Evolutionary conservation across 2,113 vertebrate species (phyloP).

Genomic region (Micromys minutus): DNA sequence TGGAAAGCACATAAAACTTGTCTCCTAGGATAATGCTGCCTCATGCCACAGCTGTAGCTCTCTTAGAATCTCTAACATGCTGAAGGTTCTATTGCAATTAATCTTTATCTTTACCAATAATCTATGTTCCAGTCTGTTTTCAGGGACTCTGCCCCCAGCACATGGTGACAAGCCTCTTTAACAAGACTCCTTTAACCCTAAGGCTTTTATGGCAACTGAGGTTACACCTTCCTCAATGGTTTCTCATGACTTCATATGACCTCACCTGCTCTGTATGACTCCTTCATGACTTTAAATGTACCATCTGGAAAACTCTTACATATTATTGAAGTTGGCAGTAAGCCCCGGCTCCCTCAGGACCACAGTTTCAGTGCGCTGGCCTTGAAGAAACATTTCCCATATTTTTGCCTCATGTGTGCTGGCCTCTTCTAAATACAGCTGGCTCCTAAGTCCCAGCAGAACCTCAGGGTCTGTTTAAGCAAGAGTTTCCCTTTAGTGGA

Average conservation of each 20-base stretch:
- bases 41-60: neutral
- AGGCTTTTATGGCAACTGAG: neutral
- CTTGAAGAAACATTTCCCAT: neutral
- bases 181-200: neutral
- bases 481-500: neutral
- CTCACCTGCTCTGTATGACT: neutral
- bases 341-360: neutral
- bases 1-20: neutral
- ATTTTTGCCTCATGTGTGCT: neutral
- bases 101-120: neutral
- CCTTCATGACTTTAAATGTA: neutral
- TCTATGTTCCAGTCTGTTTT: neutral
- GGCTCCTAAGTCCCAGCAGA: neutral
- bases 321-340: neutral
- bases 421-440: neutral
- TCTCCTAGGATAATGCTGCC: neutral
- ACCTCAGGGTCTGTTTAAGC: neutral
- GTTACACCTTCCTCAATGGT: too few relatives aligned
- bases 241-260: neutral
- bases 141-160: neutral
- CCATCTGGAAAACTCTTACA: neutral
- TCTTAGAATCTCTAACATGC: neutral
- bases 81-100: neutral
- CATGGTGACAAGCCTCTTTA: neutral
- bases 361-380: neutral